Evolutionary conservation across 2,888 invertebrate genomes (phyloP).

Genomic region (Stramonita haemastoma): DNA sequence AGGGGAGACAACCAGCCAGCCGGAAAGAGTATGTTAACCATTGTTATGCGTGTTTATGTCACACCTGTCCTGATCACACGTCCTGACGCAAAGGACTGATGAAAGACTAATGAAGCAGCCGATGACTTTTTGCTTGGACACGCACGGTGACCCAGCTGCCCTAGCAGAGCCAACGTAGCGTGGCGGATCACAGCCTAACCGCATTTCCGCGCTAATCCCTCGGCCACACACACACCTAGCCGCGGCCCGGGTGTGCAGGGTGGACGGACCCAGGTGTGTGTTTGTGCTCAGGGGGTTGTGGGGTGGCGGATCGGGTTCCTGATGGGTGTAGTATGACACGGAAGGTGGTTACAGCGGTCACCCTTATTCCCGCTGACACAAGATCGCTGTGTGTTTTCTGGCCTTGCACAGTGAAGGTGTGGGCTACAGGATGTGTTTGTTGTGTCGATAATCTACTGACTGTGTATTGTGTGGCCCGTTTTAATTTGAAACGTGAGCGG

Average conservation of each 20-base stretch:
- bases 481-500: no score
- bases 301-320: not conserved
- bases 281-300: constrained; percentile 4
- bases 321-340: not conserved
- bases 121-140: no score
- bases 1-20: no score
- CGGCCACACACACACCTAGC: no score
- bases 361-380: not conserved
- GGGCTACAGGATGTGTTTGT: not conserved
- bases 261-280: not conserved
- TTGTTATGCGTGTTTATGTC: no score
- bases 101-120: no score
- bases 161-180: not conserved
- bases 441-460: not conserved
- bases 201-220: constrained; percentile 9
- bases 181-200: constrained; percentile 9
- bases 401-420: not conserved
- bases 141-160: no score
- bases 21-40: no score
- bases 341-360: not conserved
- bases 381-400: not conserved
- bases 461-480: no score
- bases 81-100: not conserved
- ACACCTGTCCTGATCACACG: no score
- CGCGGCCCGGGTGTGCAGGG: not conserved